These are phyloP conservation scores for Metopolophium dirhodum DNA, from an alignment of 1,140 invertebrate genomes.

Conservation along the genomic window DNA sequence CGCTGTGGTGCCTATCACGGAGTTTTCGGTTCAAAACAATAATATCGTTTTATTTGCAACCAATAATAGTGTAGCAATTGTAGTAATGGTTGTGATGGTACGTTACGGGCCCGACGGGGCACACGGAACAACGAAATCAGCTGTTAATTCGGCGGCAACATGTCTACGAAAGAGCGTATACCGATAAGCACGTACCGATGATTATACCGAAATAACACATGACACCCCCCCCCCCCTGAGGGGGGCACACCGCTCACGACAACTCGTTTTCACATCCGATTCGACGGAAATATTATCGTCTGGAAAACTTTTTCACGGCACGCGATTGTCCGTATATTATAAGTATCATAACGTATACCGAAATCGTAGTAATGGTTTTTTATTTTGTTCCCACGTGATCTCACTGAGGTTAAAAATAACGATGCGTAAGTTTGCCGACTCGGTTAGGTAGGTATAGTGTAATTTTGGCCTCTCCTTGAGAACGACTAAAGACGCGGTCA, in stretches of 20 bases:
- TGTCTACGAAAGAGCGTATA: background rate
- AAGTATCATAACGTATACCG: too few species aligned
- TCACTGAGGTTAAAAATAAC: slow-evolving; percentile 11
- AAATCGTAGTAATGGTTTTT: background rate
- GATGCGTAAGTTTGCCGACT: background rate
- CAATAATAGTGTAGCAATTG: too few species aligned
- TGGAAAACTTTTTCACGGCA: background rate
- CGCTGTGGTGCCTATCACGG: background rate
- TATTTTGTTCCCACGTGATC: background rate
- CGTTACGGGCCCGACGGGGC: background rate
- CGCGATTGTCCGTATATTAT: background rate
- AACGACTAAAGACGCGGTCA: background rate
- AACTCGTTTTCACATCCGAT: background rate
- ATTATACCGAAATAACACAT: background rate
- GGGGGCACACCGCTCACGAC: too few species aligned
- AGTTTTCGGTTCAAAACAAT: background rate
- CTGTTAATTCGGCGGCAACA: background rate
- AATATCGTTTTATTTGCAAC: background rate
- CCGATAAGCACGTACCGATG: background rate
- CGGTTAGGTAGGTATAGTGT: background rate
- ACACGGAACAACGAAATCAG: background rate
- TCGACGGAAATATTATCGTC: background rate
- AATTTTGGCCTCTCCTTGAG: background rate
- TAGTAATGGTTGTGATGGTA: background rate
- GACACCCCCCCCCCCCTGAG: background rate